phyloP scores from a whole-genome alignment of 2,888 invertebrate species.

The Deroplatys truncata region DNA sequence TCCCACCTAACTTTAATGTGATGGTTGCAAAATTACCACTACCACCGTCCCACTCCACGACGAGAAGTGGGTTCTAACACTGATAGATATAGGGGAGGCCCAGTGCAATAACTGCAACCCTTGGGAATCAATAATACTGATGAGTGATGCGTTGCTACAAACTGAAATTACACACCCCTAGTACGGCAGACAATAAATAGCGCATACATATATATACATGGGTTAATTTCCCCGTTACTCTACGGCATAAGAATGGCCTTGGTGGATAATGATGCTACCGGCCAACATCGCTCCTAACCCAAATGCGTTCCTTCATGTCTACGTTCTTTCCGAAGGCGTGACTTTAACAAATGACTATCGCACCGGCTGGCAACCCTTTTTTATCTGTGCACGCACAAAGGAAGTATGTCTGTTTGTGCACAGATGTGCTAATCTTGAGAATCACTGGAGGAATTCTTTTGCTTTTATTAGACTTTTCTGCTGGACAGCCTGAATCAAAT shows the following conservation, averaged over 20 bases:
- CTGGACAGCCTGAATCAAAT: too few relatives aligned
- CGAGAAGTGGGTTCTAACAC: constrained; percentile 19
- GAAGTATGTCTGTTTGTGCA: too few relatives aligned
- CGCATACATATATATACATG: neutral
- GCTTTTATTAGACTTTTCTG: too few relatives aligned
- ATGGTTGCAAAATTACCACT: constrained; percentile 29
- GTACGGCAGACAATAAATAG: constrained; percentile 15
- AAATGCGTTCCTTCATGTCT: neutral
- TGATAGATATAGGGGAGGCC: constrained; percentile 28
- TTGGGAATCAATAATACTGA: constrained; percentile 27
- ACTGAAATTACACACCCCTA: constrained; percentile 26
- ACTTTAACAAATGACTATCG: neutral
- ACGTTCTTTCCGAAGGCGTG: neutral
- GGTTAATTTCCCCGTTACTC: neutral
- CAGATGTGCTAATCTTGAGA: too few relatives aligned
- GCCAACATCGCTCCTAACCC: neutral
- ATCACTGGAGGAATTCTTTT: too few relatives aligned
- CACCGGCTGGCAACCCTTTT: neutral
- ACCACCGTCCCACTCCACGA: constrained; percentile 6
- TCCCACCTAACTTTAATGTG: constrained; percentile 30
- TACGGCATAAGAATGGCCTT: neutral
- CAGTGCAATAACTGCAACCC: constrained; percentile 28
- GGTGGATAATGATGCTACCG: neutral
- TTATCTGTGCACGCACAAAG: too few relatives aligned
- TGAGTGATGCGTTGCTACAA: constrained; percentile 27